Evolutionary conservation across 2,888 invertebrate genomes (phyloP).

Genomic region (Coelinius sp.): DNA sequence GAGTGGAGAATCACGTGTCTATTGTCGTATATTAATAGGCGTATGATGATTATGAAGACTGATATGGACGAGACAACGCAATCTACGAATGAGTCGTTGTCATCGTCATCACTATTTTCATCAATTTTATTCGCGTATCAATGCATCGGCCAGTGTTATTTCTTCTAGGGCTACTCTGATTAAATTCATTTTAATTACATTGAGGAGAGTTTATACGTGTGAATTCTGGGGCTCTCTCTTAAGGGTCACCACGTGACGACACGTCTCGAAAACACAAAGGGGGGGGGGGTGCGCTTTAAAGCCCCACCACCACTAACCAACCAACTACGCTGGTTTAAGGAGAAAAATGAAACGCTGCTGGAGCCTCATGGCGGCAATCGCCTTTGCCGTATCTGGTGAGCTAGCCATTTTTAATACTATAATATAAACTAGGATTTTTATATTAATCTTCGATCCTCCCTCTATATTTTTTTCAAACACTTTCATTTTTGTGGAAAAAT

Average conservation of each 20-base stretch:
- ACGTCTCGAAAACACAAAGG: slow-evolving; percentile 5
- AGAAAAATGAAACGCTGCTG: slow-evolving; percentile 66
- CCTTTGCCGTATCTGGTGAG: slow-evolving; percentile 70
- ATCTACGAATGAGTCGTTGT: not conserved
- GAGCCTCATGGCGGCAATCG: slow-evolving; percentile 69
- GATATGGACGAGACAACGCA: not conserved
- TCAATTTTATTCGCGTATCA: not conserved
- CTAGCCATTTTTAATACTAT: no score
- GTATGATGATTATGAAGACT: not conserved
- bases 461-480: no score
- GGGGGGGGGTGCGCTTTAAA: slow-evolving; percentile 9
- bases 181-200: no score
- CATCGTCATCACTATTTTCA: not conserved
- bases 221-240: no score
- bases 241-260: slow-evolving; percentile 51
- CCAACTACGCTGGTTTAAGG: slow-evolving; percentile 35
- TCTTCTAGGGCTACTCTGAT: not conserved
- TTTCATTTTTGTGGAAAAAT: no score
- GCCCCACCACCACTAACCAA: slow-evolving; percentile 6
- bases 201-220: no score
- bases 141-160: not conserved
- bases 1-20: slow-evolving; percentile 29
- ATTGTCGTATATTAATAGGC: not conserved
- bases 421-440: no score
- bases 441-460: no score